Conservation (phyloP, 1,140 invertebrate species). For the Colletes gigas region DNA sequence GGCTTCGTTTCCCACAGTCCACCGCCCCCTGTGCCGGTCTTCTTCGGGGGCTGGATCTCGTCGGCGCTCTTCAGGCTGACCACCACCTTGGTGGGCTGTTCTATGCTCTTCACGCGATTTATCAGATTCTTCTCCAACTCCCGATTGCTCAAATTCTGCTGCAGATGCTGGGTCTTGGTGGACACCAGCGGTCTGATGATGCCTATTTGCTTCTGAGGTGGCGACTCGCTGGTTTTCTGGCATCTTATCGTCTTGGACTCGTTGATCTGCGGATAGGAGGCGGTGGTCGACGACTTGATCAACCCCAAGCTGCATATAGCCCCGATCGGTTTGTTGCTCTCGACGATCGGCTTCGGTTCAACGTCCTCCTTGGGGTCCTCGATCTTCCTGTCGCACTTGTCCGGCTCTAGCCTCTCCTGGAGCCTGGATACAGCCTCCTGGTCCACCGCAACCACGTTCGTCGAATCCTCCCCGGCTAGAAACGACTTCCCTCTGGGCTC, state of each 20-base stretch:
- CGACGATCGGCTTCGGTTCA: constrained; percentile 50
- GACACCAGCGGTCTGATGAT: constrained; percentile 84
- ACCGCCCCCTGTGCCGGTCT: constrained; percentile 70
- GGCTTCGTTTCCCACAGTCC: constrained; percentile 82
- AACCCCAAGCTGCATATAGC: constrained; percentile 71
- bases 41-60: constrained; percentile 78
- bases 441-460: constrained; percentile 3
- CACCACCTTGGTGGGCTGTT: constrained; percentile 82
- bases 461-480: constrained; percentile 6
- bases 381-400: constrained; percentile 39
- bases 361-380: constrained; percentile 32
- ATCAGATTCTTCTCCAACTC: constrained; percentile 88
- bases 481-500: constrained; percentile 38
- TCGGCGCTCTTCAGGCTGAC: constrained; percentile 79
- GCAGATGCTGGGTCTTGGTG: constrained; percentile 76
- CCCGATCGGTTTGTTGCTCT: constrained; percentile 70
- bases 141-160: constrained; percentile 82
- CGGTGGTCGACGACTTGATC: constrained; percentile 67
- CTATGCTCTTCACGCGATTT: constrained; percentile 85
- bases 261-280: constrained; percentile 68
- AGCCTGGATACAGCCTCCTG: constrained; percentile 35
- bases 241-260: constrained; percentile 73
- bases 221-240: constrained; percentile 71
- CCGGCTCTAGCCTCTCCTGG: constrained; percentile 52
- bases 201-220: constrained; percentile 82